Percentiles rank a stretch among this genome's conserved stretches.
phyloP scores from a whole-genome alignment of 2,113 vertebrate species.

The Corydoras sp. region DNA sequence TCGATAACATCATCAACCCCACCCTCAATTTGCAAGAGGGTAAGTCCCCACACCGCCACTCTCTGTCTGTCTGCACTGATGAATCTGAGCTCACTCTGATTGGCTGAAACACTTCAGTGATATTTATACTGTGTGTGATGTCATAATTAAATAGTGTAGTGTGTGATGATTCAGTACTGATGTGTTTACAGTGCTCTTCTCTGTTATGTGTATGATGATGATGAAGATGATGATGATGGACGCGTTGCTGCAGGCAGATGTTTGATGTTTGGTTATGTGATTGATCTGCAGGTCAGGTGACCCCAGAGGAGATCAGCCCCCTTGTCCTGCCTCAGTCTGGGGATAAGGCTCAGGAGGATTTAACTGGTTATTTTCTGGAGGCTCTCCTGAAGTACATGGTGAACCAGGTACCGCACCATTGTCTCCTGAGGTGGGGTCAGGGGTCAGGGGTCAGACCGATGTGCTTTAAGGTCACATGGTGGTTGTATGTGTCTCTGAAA shows the following conservation, averaged over 20 bases:
- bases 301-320: slow-evolving; percentile 94
- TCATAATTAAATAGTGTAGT: no score
- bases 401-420: slow-evolving; percentile 78
- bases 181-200: no score
- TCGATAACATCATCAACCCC: slow-evolving; percentile 94
- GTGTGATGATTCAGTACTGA: no score
- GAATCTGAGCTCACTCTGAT: no score
- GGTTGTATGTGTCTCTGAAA: slow-evolving; percentile 32
- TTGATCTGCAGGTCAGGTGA: slow-evolving; percentile 80
- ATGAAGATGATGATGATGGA: no score
- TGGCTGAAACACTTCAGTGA: no score
- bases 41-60: slow-evolving; percentile 59
- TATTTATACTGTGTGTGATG: no score
- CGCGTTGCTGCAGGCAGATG: no score
- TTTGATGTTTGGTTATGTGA: background rate
- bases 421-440: slow-evolving; percentile 42
- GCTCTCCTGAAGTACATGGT: slow-evolving; percentile 98
- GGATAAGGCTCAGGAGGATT: slow-evolving; percentile 97
- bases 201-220: no score
- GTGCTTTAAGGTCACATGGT: no score
- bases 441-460: slow-evolving; percentile 72
- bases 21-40: slow-evolving; percentile 86
- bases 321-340: slow-evolving; percentile 94
- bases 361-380: slow-evolving; percentile 96
- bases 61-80: background rate